Evolutionary conservation across 2,888 invertebrate genomes (phyloP), one percentile per base, ranked within the genome.

Genomic region (Muscina levida): DNA sequence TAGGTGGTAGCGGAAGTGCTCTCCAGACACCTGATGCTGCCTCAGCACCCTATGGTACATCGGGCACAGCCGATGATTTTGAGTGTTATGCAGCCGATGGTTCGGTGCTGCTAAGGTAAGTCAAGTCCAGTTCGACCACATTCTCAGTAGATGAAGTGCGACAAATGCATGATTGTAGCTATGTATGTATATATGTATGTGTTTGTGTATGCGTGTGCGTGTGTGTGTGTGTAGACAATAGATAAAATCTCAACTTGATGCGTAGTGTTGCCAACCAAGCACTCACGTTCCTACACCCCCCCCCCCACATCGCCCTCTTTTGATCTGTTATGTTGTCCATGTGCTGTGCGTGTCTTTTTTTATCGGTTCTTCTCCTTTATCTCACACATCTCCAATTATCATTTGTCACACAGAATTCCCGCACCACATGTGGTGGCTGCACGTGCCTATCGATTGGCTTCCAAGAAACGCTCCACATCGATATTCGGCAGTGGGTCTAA

Each of bases 71-170:
- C 77, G 91, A 91, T 77, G 92, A 92, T 17, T 91, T 92, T 22
- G 92, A 92, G 84, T 89, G 92, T 48, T 91, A 91, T 82, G 89
- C 92, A 4, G 92, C 92, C 2, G 92, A 94, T 87, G 94, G 94
- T 13, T 92, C 92, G 5, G 90, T 93, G 13, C 91, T 93, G 19
- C 91, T 94, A 26, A 93, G 94, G 94, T 94, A 84, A 89, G 87
- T 81, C 56, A 11, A 24, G n/a, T n/a, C n/a, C n/a, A n/a, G n/a
- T n/a, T n/a, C n/a, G n/a, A n/a, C n/a, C n/a, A 48, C n/a, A 31
- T 26, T 31, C 44, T 26, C 15, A 37, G 1, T 19, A 46, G n/a
- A 48, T 19, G 15, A 11, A 11, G 22, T 42, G 15, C 53, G 26
- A 8, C 31, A 3, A 31, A 3, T 31, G 31, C 31, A 31, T 31